Conservation (phyloP, 2,797 vertebrate species). For the Sebastes alutus region DNA sequence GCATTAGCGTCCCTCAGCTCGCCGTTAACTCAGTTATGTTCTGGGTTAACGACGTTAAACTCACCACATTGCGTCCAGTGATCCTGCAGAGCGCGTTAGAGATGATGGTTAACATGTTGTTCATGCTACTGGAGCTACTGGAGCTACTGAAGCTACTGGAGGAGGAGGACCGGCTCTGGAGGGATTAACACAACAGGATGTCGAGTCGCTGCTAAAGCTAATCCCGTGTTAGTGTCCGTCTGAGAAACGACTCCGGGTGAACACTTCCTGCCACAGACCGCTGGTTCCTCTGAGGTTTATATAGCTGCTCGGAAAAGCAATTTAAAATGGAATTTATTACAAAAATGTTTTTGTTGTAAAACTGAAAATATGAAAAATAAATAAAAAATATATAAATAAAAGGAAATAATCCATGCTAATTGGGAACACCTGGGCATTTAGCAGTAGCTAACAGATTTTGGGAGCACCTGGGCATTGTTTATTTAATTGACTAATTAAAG, state of each 20-base stretch:
- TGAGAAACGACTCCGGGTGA: background rate
- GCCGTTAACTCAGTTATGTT: fast-evolving
- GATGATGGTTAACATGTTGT: slow-evolving; percentile 73
- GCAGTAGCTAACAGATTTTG: no score
- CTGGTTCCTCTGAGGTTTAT: slow-evolving; percentile 15
- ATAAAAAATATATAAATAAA: background rate
- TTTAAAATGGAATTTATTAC: background rate
- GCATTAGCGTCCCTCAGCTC: background rate
- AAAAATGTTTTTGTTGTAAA: background rate
- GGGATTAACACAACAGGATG: slow-evolving; percentile 30
- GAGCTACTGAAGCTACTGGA: no score
- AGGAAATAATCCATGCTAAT: background rate
- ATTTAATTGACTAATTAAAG: background rate
- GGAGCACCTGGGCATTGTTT: background rate
- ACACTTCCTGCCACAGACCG: fast-evolving
- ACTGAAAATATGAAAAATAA: background rate
- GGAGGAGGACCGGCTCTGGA: background rate
- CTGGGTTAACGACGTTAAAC: slow-evolving; percentile 25
- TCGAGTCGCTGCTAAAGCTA: background rate
- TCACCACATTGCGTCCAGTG: slow-evolving; percentile 74
- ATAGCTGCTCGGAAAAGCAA: background rate
- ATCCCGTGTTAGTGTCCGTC: slow-evolving; percentile 19
- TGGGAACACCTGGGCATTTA: background rate
- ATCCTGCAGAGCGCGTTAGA: slow-evolving; percentile 75
- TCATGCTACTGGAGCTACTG: slow-evolving; percentile 50